Base-by-base conservation (phyloP, 2,113 vertebrate genomes). In the Ovis canadensis region DNA sequence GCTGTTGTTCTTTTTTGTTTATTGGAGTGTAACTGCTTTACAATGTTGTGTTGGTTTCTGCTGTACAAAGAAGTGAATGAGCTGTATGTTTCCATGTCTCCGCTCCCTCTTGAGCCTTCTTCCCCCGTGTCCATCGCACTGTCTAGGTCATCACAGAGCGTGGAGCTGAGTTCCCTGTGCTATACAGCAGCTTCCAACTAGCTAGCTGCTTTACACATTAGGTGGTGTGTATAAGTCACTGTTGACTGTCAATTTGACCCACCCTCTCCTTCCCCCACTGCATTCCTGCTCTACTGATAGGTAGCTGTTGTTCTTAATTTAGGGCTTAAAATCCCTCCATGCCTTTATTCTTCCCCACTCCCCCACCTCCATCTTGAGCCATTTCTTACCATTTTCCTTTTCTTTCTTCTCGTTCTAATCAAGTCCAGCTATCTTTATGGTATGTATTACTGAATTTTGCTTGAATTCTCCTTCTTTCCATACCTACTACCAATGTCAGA, bases 61-160 rank as follows among this genome's bases (percentile, higher is more conserved):
- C 40, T 77, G 23, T 27, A 77, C 71, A 77, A 27, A 43, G 71
- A 43, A 43, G 71, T 77, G 23, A 43, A 27, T 27, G 36, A 77
- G 71, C 40, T 43, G 12, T 27, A 27, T 77, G 23, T 40, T 43
- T 7, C 7, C 71, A 74, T 6, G 23, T 43, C 11, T 43, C 23
- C 6, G 6, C 71, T 77, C 71, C 23, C 71, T 14, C 71, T 14
- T 43, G 40, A 77, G 36, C 36, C 40, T 77, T 43, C 71, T 43
- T 43, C 6, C 12, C 6, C 23, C 0, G 2, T 6, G 5, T 5
- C 36, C 36, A 27, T 27, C 12, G 36, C 36, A 74, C 71, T 0
- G 0, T 27, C 40, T 43, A 27, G 40, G 36, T 77, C 71, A 43
- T 43, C 71, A 77, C 40, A 77, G 36, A 74, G 71, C 40, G 14